Percentiles rank a stretch among this genome's conserved stretches.
Conservation (phyloP, 2,888 invertebrate species). For the Drosophila siamana region DNA sequence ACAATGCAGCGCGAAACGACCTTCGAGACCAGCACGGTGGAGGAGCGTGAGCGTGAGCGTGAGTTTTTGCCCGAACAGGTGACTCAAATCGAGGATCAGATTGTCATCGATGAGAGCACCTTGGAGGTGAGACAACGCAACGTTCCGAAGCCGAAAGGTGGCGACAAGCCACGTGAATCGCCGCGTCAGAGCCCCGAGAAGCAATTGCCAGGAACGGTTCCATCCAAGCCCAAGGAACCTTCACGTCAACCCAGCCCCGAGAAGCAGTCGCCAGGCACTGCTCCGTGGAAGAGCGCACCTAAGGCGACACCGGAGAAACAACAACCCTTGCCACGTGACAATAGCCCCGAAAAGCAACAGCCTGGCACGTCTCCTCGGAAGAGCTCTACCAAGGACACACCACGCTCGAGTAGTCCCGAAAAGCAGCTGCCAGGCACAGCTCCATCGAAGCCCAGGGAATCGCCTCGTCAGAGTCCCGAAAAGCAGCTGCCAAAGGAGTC, state of each 20-base stretch:
- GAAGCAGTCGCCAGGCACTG: not conserved
- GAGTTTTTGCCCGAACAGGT: constrained; percentile 42
- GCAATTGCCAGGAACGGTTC: constrained; percentile 4
- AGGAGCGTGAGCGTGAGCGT: constrained; percentile 29
- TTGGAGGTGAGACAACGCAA: constrained; percentile 17
- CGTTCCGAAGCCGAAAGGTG: constrained; percentile 14
- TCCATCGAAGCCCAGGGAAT: not conserved
- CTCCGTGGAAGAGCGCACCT: constrained; percentile 7
- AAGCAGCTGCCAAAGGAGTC: constrained; percentile 26
- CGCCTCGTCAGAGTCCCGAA: constrained; percentile 17
- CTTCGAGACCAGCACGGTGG: constrained; percentile 60
- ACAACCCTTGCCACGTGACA: not conserved
- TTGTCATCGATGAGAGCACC: constrained; percentile 54
- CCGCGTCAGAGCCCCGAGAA: constrained; percentile 38
- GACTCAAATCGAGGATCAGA: constrained; percentile 54
- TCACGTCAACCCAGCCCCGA: constrained; percentile 12
- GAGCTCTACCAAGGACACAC: constrained; percentile 1
- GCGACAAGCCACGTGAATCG: constrained; percentile 14
- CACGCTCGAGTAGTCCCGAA: not conserved
- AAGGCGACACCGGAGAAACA: not conserved
- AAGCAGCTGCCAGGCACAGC: constrained; percentile 3
- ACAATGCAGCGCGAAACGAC: constrained; percentile 71
- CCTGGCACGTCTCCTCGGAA: constrained; percentile 4
- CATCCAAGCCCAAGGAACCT: constrained; percentile 12
- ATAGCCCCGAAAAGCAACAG: not conserved